These are phyloP conservation scores for Oscheius sp. DNA, from an alignment of 2,888 invertebrate species.

Conservation along the genomic window DNA sequence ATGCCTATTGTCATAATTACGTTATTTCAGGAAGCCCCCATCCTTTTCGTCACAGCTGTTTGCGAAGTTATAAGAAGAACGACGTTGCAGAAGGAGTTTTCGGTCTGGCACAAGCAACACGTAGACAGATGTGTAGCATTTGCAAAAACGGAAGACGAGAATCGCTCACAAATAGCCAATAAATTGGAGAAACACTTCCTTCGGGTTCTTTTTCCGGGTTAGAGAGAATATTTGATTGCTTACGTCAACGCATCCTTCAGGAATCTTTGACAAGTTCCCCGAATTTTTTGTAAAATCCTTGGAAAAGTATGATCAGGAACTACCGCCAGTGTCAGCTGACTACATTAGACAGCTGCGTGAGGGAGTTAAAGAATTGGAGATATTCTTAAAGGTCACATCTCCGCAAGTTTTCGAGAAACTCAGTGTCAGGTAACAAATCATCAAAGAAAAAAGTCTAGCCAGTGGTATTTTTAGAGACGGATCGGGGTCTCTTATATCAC, in stretches of 20 bases:
- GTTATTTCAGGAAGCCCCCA: constrained; percentile 62
- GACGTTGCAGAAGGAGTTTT: constrained; percentile 53
- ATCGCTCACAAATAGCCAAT: constrained; percentile 84
- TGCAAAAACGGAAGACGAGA: constrained; percentile 85
- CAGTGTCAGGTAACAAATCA: constrained; percentile 20
- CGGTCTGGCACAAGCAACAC: constrained; percentile 38
- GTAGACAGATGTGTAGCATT: constrained; percentile 75
- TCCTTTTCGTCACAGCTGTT: constrained; percentile 64
- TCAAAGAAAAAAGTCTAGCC: not conserved
- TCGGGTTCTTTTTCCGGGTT: constrained; percentile 86
- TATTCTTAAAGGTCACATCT: constrained; percentile 50
- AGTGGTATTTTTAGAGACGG: constrained; percentile 8
- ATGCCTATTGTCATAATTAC: constrained; percentile 24
- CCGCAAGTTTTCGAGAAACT: constrained; percentile 49
- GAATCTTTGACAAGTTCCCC: constrained; percentile 85
- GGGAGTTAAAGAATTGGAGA: constrained; percentile 49
- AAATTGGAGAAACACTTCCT: constrained; percentile 85
- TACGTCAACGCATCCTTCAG: constrained; percentile 29
- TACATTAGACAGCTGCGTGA: constrained; percentile 51
- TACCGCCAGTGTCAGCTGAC: constrained; percentile 62
- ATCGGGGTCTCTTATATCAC: not conserved
- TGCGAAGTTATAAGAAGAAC: constrained; percentile 65
- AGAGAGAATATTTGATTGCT: not conserved
- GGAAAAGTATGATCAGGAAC: constrained; percentile 56
- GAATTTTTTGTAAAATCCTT: constrained; percentile 79